These are phyloP conservation scores for Coecobrya sp. DNA, from an alignment of 2,888 invertebrate genomes.

Conservation along the genomic window DNA sequence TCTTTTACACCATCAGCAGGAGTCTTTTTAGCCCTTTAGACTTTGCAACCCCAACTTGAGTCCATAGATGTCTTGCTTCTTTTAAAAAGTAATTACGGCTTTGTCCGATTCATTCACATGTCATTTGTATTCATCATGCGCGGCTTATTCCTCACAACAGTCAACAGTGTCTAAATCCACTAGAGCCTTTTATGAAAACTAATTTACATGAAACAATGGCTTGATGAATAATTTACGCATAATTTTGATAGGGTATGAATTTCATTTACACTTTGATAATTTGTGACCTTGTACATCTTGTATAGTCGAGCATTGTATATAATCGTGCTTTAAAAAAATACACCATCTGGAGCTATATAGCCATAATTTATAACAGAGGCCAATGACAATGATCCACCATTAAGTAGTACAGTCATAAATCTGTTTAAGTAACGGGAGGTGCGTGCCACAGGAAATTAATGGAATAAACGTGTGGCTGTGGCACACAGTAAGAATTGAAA, in stretches of 20 bases:
- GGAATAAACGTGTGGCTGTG: slow-evolving; percentile 41
- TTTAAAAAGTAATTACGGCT: slow-evolving; percentile 48
- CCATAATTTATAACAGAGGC: too few relatives aligned
- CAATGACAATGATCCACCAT: slow-evolving; percentile 1
- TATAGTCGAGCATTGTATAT: not conserved
- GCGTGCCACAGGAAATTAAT: slow-evolving; percentile 39
- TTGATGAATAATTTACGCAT: slow-evolving; percentile 61
- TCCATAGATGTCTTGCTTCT: not conserved
- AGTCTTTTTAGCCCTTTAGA: slow-evolving; percentile 16
- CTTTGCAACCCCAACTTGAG: not conserved
- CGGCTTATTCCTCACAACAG: slow-evolving; percentile 22
- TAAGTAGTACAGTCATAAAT: not conserved
- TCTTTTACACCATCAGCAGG: slow-evolving; percentile 50
- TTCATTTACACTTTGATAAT: slow-evolving; percentile 31
- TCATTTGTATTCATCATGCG: slow-evolving; percentile 46
- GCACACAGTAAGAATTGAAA: not conserved
- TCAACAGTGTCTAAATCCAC: not conserved
- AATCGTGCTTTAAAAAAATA: too few relatives aligned
- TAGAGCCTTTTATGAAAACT: slow-evolving; percentile 55
- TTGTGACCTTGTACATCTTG: not conserved
- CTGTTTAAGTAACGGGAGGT: not conserved
- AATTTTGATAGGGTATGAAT: slow-evolving; percentile 41
- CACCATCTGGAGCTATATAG: too few relatives aligned
- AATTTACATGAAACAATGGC: slow-evolving; percentile 68
- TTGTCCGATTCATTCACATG: slow-evolving; percentile 35